These are phyloP conservation scores for Molossus molossus DNA, from an alignment of 2,797 vertebrate species.

Conservation along the genomic window DNA sequence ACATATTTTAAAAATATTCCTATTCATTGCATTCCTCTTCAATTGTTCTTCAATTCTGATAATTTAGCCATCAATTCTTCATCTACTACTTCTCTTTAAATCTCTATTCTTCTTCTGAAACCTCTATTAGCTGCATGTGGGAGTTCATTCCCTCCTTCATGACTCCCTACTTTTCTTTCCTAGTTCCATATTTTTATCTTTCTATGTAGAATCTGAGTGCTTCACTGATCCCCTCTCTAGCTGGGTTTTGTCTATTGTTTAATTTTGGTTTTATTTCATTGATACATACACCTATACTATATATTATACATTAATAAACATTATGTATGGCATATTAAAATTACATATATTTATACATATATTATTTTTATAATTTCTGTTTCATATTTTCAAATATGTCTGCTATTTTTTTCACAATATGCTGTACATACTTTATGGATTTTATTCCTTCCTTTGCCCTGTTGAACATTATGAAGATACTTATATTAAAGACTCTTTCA, in stretches of 20 bases:
- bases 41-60: neutral
- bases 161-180: neutral
- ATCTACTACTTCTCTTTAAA: neutral
- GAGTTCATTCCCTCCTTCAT: neutral
- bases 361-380: neutral
- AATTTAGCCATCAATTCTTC: neutral
- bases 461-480: conserved; percentile 33
- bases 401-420: neutral
- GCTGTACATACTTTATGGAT: neutral
- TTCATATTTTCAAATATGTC: neutral
- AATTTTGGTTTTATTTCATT: conserved; percentile 38
- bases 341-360: neutral
- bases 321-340: neutral
- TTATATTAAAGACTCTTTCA: conserved; percentile 14
- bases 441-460: neutral
- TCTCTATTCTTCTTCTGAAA: conserved; percentile 14
- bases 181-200: neutral
- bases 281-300: neutral
- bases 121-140: neutral
- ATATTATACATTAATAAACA: neutral
- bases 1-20: neutral
- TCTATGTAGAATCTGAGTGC: neutral
- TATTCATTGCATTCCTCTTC: neutral
- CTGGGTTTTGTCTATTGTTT: neutral
- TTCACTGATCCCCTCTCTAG: neutral